Conservation (phyloP, 92 coral and sea anemone genomes). For the Blastomussa wellsi region DNA sequence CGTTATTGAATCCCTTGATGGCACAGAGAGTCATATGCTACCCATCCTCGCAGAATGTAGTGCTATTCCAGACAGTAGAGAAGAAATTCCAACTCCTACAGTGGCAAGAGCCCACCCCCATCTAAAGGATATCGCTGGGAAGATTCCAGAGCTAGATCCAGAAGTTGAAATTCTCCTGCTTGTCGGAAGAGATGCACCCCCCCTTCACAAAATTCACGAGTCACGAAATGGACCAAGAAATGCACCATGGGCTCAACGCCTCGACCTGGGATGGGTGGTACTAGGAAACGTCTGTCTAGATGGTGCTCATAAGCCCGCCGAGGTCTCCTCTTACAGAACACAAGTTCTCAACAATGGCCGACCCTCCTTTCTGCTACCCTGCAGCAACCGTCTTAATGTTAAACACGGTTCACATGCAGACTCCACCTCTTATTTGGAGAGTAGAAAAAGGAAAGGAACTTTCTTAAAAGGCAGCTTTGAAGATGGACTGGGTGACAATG, state of each 20-base stretch:
- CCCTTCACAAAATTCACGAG: constrained; percentile 58
- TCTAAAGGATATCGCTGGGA: constrained; percentile 32
- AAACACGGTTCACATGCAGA: background rate
- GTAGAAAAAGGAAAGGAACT: background rate
- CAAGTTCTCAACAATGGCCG: constrained; percentile 58
- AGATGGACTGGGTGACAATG: constrained; percentile 28
- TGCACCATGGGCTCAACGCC: no score
- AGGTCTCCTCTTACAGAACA: constrained; percentile 40
- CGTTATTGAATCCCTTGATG: constrained; percentile 39
- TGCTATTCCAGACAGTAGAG: constrained; percentile 46
- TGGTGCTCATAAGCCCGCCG: constrained; percentile 47
- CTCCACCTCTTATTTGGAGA: background rate
- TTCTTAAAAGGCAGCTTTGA: constrained; percentile 21
- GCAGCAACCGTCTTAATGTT: constrained; percentile 24
- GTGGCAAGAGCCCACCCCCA: constrained; percentile 55
- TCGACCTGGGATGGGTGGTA: no score
- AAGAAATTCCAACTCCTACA: constrained; percentile 49
- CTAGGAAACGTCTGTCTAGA: background rate
- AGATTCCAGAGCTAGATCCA: constrained; percentile 45
- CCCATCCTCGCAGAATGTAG: constrained; percentile 35
- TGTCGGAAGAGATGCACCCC: constrained; percentile 46
- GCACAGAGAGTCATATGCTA: background rate
- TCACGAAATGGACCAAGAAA: constrained; percentile 42
- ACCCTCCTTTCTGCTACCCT: constrained; percentile 55
- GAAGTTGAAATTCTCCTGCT: constrained; percentile 33